Evolutionary conservation across 2,113 vertebrate species (phyloP).

Genomic region (Neogobius melanostomus): DNA sequence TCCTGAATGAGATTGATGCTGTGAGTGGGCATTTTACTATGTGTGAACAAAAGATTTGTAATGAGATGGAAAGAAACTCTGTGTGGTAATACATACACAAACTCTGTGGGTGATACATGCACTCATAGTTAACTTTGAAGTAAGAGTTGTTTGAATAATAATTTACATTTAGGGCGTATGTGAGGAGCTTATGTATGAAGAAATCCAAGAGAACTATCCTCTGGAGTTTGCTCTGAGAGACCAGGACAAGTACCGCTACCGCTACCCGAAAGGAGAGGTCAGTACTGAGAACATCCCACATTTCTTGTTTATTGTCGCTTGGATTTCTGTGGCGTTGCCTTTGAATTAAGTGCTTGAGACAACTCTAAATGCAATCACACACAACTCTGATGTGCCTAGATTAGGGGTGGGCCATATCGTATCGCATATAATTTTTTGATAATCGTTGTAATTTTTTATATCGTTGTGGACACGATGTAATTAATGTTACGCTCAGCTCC

Average conservation of each 20-base stretch:
- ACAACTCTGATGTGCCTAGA: no score
- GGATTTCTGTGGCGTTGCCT: background rate
- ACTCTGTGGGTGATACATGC: no score
- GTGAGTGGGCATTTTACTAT: conserved; percentile 67
- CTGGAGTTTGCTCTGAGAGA: conserved; percentile 96
- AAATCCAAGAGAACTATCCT: conserved; percentile 91
- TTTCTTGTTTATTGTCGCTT: background rate
- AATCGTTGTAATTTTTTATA: no score
- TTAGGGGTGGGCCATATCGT: no score
- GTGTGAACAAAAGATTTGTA: background rate
- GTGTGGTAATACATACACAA: no score
- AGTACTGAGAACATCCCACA: conserved; percentile 24
- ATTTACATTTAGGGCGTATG: conserved; percentile 85
- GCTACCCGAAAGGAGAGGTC: conserved; percentile 98
- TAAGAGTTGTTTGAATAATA: no score
- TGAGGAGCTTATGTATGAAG: conserved; percentile 97
- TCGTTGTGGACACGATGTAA: no score
- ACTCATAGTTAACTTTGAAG: no score
- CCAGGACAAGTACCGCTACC: conserved; percentile 98
- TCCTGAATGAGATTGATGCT: conserved; percentile 96
- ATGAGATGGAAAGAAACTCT: background rate
- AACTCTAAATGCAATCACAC: no score
- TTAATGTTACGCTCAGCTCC: no score
- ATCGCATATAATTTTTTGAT: no score
- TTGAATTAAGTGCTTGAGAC: background rate